Base-by-base conservation (phyloP, 2,797 vertebrate genomes). In the Thaleichthys pacificus region DNA sequence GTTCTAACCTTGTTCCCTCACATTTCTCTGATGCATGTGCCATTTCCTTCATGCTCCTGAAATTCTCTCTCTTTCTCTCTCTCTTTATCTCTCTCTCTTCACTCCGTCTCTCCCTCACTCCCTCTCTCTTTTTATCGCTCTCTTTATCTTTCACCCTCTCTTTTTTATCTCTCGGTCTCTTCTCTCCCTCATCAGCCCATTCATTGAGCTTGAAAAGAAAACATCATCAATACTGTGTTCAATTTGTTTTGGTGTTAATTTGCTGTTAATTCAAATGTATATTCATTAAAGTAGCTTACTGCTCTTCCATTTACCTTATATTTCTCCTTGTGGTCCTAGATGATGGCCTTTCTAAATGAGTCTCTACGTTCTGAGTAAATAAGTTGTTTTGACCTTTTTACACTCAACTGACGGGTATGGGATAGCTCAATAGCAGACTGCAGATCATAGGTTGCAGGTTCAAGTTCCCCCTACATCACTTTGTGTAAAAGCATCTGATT, bases 1-100 rank as follows among this genome's bases (percentile, higher is more conserved):
- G 69, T 42, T 6, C 12, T 85, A 83, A 87, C 89, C 87, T 92
- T 90, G 88, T 83, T 85, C 85, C 70, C 54, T 79, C 58, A 70
- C 81, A 84, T 87, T 86, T 84, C 80, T 85, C 75, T 72, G 77
- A 82, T 78, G 75, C 72, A 60, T 80, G 67, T 73, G 81, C 75
- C 77, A 72, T 80, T 83, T 82, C 74, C 77, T 76, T 57, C 2
- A 17, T n/a, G 69, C 73, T 83, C 73, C 82, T 65, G 66, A 72
- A 30, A 32, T 21, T 14, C 38, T 38, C 73, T 26, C 21, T 2
- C 64, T 71, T 72, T 24, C 73, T 73, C 72, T 15, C 22, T 61
- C 15, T 24, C 56, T 28, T 12, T 58, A 11, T 21, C 21, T 38
- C 56, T 60, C 22, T 21, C 30, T 28, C 6, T 30, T 63, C 56